Conservation (phyloP, 1,140 invertebrate species). For the Melanaphis sacchari region DNA sequence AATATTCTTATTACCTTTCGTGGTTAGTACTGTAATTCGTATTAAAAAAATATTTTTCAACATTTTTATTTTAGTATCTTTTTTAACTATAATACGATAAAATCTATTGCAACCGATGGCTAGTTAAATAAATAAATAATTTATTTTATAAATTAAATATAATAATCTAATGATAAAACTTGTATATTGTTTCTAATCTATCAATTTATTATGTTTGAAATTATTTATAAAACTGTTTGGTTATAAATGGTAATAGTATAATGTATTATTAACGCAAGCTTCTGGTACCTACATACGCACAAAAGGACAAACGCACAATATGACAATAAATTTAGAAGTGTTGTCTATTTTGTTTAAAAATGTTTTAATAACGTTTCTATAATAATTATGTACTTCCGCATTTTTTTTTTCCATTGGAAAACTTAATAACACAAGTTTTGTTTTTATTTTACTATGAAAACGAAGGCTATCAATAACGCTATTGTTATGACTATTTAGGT, state of each 20-base stretch:
- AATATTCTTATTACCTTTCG: background rate
- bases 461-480: background rate
- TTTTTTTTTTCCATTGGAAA: background rate
- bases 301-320: background rate
- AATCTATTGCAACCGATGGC: background rate
- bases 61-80: background rate
- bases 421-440: background rate
- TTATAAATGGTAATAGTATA: background rate
- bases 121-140: background rate
- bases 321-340: background rate
- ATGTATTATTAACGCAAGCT: background rate
- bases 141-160: background rate
- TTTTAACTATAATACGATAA: background rate
- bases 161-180: background rate
- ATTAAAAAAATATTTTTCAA: background rate
- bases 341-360: background rate
- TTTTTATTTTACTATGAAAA: background rate
- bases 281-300: background rate
- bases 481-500: background rate
- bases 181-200: background rate
- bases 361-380: background rate
- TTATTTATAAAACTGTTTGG: background rate
- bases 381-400: background rate
- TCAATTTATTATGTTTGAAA: background rate
- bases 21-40: background rate